Evolutionary conservation across 2,797 vertebrate genomes (phyloP).

Genomic region (Tapera naevia): DNA sequence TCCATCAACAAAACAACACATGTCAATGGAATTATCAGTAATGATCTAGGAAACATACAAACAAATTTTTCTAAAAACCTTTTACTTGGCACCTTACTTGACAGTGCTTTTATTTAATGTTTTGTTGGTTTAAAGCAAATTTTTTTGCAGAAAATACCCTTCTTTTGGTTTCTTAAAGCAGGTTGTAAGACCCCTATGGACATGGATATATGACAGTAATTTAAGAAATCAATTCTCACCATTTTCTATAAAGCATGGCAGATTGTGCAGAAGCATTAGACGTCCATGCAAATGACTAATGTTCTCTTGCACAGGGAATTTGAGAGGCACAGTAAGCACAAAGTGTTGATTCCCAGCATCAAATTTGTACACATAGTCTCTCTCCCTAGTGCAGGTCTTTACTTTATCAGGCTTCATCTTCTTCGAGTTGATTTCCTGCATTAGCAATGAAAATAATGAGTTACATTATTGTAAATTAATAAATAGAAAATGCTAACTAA

Average conservation of each 20-base stretch:
- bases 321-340: conserved; percentile 87
- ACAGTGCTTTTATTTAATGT: neutral
- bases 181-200: neutral
- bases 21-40: neutral
- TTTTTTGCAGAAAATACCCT: neutral
- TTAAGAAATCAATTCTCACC: conserved; percentile 75
- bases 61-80: neutral
- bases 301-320: conserved; percentile 88
- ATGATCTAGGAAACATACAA: neutral
- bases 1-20: neutral
- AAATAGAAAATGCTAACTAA: neutral
- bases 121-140: neutral
- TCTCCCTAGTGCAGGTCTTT: conserved; percentile 77
- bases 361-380: conserved; percentile 90
- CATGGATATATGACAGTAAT: neutral
- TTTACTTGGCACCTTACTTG: neutral
- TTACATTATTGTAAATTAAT: neutral
- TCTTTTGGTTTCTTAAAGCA: neutral
- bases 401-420: conserved; percentile 88
- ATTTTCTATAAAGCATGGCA: conserved; percentile 93
- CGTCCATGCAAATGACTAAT: conserved; percentile 88
- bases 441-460: neutral
- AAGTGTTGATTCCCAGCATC: conserved; percentile 82
- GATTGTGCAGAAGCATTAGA: conserved; percentile 89
- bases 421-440: neutral